Percentiles rank a stretch among this genome's conserved stretches.
Evolutionary conservation across 2,113 vertebrate genomes (phyloP).

Genomic region (Pterocles burchelli): DNA sequence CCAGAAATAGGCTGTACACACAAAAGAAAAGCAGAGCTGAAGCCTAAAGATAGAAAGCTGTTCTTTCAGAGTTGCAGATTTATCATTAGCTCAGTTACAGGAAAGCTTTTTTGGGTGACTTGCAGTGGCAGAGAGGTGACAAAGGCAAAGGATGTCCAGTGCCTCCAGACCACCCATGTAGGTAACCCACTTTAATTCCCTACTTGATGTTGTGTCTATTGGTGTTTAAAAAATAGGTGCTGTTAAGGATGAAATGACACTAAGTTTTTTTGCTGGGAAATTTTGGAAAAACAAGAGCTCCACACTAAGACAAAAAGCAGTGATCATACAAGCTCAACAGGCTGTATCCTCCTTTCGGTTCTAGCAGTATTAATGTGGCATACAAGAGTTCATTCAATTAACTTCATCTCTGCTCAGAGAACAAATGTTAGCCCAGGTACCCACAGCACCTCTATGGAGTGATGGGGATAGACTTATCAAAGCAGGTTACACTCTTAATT

Average conservation of each 20-base stretch:
- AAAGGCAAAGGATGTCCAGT: constrained; percentile 36
- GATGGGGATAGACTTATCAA: constrained; percentile 20
- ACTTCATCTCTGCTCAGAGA: not conserved
- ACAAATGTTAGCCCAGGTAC: not conserved
- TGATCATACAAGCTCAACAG: not conserved
- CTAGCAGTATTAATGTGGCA: not conserved
- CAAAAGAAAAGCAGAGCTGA: constrained; percentile 42
- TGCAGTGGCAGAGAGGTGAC: constrained; percentile 33
- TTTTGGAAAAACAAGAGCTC: not conserved
- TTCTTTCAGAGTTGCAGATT: constrained; percentile 65
- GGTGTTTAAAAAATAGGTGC: constrained; percentile 26
- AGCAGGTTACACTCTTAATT: constrained; percentile 37
- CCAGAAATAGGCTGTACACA: constrained; percentile 44
- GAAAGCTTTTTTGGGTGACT: constrained; percentile 59
- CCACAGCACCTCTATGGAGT: not conserved
- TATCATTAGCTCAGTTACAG: constrained; percentile 64
- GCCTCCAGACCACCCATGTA: constrained; percentile 17
- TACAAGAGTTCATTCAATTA: not conserved
- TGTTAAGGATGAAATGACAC: not conserved
- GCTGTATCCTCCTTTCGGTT: not conserved
- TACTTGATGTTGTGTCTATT: constrained; percentile 7
- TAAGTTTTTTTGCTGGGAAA: not conserved
- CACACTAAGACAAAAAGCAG: not conserved
- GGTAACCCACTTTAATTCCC: constrained; percentile 29
- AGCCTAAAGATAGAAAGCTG: constrained; percentile 65